phyloP scores from a whole-genome alignment of 2,888 invertebrate species.

The Cephus rjabovi region DNA sequence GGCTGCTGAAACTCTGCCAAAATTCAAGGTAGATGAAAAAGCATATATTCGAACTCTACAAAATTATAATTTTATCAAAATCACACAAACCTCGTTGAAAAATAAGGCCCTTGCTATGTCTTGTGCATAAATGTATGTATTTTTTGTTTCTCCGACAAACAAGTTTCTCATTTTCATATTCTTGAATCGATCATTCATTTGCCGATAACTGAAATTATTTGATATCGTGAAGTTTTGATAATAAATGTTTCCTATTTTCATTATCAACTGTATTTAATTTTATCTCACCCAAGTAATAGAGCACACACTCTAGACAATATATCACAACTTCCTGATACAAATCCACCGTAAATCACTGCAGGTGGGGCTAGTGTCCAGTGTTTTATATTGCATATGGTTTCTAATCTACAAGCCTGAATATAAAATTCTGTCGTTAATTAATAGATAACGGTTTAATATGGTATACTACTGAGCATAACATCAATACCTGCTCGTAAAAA shows the following conservation, averaged over 20 bases:
- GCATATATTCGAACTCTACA: not conserved
- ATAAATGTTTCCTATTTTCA: not conserved
- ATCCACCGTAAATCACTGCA: slow-evolving; percentile 53
- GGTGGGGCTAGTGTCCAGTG: slow-evolving; percentile 54
- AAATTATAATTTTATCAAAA: not conserved
- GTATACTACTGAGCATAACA: not conserved
- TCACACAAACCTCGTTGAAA: slow-evolving; percentile 34
- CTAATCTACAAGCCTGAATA: slow-evolving; percentile 37
- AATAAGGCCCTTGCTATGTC: slow-evolving; percentile 50
- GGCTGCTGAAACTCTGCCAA: slow-evolving; percentile 36
- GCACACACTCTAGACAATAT: slow-evolving; percentile 54
- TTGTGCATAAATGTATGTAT: slow-evolving; percentile 36
- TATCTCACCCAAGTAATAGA: slow-evolving; percentile 45
- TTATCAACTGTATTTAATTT: not conserved
- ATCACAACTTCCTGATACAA: slow-evolving; percentile 44
- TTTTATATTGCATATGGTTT: slow-evolving; percentile 34
- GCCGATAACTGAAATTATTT: slow-evolving; percentile 37
- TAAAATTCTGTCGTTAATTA: not conserved
- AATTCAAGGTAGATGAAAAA: slow-evolving; percentile 4
- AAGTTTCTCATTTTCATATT: slow-evolving; percentile 21
- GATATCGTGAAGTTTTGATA: not conserved
- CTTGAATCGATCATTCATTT: slow-evolving; percentile 31
- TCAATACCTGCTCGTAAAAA: slow-evolving; percentile 54
- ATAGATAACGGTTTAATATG: not conserved
- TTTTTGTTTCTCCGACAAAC: slow-evolving; percentile 27